Evolutionary conservation across 2,113 vertebrate genomes (phyloP), one percentile per base, ranked within the genome.

Genomic region (Lota lota): DNA sequence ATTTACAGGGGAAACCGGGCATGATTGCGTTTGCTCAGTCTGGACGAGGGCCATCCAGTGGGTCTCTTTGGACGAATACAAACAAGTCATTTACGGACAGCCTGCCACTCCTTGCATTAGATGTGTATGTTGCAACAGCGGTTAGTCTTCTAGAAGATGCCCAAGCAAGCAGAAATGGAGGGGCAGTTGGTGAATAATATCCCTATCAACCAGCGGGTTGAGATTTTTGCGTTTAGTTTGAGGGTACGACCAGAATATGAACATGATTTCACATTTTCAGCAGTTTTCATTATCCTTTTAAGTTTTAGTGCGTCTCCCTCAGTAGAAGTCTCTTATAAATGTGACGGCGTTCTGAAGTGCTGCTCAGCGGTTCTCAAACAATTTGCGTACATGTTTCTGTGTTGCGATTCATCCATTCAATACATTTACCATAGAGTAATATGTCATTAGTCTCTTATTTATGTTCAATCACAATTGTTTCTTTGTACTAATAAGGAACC

Each of bases 61-160:
- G n/a, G 10, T 1, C 64, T 81, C 68, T 83, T 84, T 79, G 76
- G 77, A 75, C 61, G 53, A 72, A 62, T 19, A 75, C 69, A 69
- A 68, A 69, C 53, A n/a, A n/a, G 16, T 56, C 53, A 6, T 18
- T 10, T 11, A 47, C 7, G 2, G 40, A 10, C 40, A 47, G 40
- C 40, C 40, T 47, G 8, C 40, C 40, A 47, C 7, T 8, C 40
- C 40, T 14, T 10, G 40, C 10, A 1, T 47, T 47, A 2, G 40
- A 47, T 47, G 40, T 11, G 8, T 14, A 47, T 47, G 40, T 11
- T 47, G 40, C 40, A 10, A 11, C 40, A 47, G 40, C 40, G 40
- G 40, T 47, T 47, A 47, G 40, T 14, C 12, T 47, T 47, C 28
- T 6, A 33, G 28, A 47, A 47, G 40, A 47, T 47, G 40, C 40